Percentiles rank a stretch among this genome's conserved stretches.
phyloP scores from a whole-genome alignment of 2,113 vertebrate species.

The Leuciscus idus region DNA sequence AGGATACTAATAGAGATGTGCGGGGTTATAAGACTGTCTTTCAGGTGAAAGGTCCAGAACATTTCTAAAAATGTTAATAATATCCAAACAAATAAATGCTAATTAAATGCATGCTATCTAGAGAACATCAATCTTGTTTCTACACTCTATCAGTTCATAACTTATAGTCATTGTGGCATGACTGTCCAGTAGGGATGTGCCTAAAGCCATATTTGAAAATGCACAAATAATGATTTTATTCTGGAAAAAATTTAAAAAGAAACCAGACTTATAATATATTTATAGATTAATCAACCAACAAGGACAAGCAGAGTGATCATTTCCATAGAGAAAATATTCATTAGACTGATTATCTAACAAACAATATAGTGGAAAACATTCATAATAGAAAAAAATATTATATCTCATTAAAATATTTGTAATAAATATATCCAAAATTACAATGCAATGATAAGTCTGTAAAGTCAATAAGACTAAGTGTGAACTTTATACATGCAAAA shows the following conservation, averaged over 20 bases:
- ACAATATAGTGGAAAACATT: neutral
- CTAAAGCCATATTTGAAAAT: neutral
- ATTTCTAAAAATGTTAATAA: neutral
- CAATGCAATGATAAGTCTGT: neutral
- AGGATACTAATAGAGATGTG: neutral
- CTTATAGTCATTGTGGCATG: neutral
- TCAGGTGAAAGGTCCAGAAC: neutral
- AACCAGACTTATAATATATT: neutral
- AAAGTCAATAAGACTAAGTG: neutral
- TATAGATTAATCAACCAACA: neutral
- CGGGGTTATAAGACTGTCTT: neutral
- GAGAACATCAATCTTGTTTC: conserved; percentile 10
- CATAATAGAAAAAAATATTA: neutral
- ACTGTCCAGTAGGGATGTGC: neutral
- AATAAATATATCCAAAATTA: neutral
- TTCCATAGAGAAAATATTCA: neutral
- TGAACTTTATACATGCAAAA: neutral
- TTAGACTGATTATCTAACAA: neutral
- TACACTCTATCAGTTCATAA: neutral
- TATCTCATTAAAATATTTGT: neutral
- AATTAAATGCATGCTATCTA: neutral
- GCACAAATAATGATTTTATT: neutral
- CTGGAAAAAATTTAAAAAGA: neutral
- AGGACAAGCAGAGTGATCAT: neutral
- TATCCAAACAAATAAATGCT: neutral